A percentile compares a stretch with the other conserved stretches of the same genome.
Evolutionary conservation across 2,888 invertebrate species (phyloP).

Genomic region (Chloromyia formosa): DNA sequence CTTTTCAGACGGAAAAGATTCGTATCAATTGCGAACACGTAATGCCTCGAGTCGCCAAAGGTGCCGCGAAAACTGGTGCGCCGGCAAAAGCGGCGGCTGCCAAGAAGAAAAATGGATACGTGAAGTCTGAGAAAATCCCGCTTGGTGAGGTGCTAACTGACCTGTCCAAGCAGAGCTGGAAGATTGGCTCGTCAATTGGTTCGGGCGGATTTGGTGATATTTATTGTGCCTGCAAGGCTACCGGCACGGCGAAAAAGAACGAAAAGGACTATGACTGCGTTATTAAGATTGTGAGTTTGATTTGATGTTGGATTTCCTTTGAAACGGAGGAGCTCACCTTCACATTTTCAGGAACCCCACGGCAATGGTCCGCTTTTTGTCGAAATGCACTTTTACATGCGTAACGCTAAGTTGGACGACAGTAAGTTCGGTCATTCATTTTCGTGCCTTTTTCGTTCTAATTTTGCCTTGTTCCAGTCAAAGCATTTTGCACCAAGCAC

Average conservation of each 20-base stretch:
- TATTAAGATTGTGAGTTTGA: conserved; percentile 81
- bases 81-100: conserved; percentile 52
- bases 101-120: conserved; percentile 59
- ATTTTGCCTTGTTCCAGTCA: conserved; percentile 67
- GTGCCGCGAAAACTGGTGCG: conserved; percentile 44
- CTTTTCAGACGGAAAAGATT: too few relatives aligned
- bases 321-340: neutral
- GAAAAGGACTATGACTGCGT: conserved; percentile 72
- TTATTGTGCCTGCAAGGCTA: conserved; percentile 78
- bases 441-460: conserved; percentile 6
- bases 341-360: conserved; percentile 78
- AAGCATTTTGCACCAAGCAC: conserved; percentile 73
- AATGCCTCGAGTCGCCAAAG: conserved; percentile 52
- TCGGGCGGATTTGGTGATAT: conserved; percentile 95
- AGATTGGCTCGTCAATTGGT: conserved; percentile 86
- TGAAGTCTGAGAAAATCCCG: conserved; percentile 58
- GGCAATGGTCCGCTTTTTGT: conserved; percentile 94
- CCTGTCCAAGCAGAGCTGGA: conserved; percentile 82
- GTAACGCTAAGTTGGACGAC: conserved; percentile 76
- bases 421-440: conserved; percentile 66
- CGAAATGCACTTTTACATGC: conserved; percentile 90
- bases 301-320: neutral
- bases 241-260: conserved; percentile 63
- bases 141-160: conserved; percentile 81
- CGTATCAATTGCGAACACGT: neutral